Base-by-base conservation (phyloP, 1,140 invertebrate genomes). In the Bilobella aurantiaca region DNA sequence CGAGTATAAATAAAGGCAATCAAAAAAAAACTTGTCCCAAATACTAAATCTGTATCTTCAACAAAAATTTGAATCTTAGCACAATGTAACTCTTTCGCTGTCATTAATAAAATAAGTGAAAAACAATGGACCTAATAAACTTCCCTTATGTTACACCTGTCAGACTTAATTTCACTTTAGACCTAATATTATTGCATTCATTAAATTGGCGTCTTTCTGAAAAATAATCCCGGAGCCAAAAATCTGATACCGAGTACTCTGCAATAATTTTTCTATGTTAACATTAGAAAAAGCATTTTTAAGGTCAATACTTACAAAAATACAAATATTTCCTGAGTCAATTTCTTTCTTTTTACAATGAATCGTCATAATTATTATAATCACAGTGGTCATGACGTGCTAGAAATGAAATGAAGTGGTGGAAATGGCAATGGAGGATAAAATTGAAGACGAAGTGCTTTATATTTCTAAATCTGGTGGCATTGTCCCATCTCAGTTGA, bases 31-130 rank as follows among this genome's bases (percentile, higher is more conserved):
- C n/a, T n/a, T n/a, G n/a, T n/a, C n/a, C n/a, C 3, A 30, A 66
- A 61, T 1, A 61, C 3, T 27, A 66, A 46, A 61, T 66, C 32
- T 47, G 34, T 47, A 25, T 66, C 64, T 49, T 66, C 64, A 2
- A 61, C 64, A 61, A 47, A 66, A 58, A 61, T 62, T 14, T 46
- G 16, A 1, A 42, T 12, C 12, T 2, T 14, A 14, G 47, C 63
- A 29, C 46, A 25, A 14, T 34, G 30, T 23, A 66, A n/a, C 1
- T 42, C 61, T 56, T 12, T 32, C 31, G 3, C 63, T 23, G 27
- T 63, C 59, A 30, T 63, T 67, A 49, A 67, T 37, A 42, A 42
- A 59, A 16, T 56, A 63, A 37, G 65, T 46, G 42, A 67, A 62
- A 14, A 67, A 31, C 2, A 37, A 28, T 25, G 53, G 53, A 14